phyloP scores from a whole-genome alignment of 2,113 vertebrate genomes.

The Mixornis gularis region DNA sequence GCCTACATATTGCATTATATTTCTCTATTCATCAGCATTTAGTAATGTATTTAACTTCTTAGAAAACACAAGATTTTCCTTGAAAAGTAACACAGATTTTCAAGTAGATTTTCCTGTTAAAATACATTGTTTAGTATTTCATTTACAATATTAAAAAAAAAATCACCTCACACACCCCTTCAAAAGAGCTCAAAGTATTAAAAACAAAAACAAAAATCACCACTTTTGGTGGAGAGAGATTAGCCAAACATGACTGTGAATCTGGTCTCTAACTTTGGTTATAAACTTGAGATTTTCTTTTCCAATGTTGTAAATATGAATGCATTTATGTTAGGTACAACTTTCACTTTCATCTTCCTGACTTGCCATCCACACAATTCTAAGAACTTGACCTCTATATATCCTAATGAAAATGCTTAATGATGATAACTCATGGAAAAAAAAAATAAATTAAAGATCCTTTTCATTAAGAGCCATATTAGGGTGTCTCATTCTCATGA shows the following conservation, averaged over 20 bases:
- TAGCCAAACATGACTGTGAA: neutral
- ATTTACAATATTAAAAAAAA: neutral
- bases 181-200: neutral
- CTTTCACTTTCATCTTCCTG: neutral
- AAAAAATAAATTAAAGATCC: neutral
- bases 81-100: neutral
- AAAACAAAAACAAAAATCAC: neutral
- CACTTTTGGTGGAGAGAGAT: neutral
- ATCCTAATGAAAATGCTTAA: neutral
- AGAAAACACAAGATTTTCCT: neutral
- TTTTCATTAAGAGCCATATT: neutral
- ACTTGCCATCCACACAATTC: neutral
- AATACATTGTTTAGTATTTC: neutral
- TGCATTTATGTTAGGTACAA: neutral
- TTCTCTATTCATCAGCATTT: neutral
- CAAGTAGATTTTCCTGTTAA: neutral
- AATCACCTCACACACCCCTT: accelerated
- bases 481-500: neutral
- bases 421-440: neutral
- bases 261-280: neutral
- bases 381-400: neutral
- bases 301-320: neutral
- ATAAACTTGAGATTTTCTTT: neutral
- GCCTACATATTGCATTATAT: neutral
- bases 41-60: neutral